Evolutionary conservation across 2,888 invertebrate genomes (phyloP), one percentile per base, ranked within the genome.

Genomic region (Hipparchia semele): DNA sequence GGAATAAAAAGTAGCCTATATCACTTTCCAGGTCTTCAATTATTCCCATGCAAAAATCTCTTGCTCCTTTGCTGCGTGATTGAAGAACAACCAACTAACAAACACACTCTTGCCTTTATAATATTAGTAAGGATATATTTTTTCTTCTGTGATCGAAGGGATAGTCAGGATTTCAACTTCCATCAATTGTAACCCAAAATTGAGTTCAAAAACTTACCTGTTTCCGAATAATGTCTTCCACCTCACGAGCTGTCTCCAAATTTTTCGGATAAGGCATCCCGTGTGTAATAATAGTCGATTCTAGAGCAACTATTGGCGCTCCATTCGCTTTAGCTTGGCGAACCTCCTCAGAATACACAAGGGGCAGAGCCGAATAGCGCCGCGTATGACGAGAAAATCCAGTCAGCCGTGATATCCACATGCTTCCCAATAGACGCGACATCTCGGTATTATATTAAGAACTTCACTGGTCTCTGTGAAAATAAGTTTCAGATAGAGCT

Each of bases 211-310:
- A 59, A 87, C 86, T 89, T 87, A 97, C 97, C 90, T 95, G 94
- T 77, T 95, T 84, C 80, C 96, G 95, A 39, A 99, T 95, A 75
- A 97, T 95, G 69, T 96, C 90, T 90, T 99, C 98, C 1, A 99
- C 97, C 84, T 95, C 94, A 59, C 95, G 74, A 5, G 99, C 99
- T 53, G 98, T 99, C 79, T 97, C 94, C 67, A 98, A 91, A 91
- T 99, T 99, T 69, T 97, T 94, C 0, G 99, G 99, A 90, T 96
- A 97, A 0, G 99, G 99, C 98, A 99, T 98, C 60, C 99, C 99
- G 91, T 99, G 99, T 0, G 99, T 99, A 75, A 99, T 98, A 76
- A 99, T 99, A 0, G 99, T 98, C 7, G 99, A 99, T 94, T 99
- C 99, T 79, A 99, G 92, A 2, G 99, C 99, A 23, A 99, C 98